These are phyloP conservation scores for Scomber scombrus DNA, from an alignment of 2,113 vertebrate genomes.

Conservation along the genomic window DNA sequence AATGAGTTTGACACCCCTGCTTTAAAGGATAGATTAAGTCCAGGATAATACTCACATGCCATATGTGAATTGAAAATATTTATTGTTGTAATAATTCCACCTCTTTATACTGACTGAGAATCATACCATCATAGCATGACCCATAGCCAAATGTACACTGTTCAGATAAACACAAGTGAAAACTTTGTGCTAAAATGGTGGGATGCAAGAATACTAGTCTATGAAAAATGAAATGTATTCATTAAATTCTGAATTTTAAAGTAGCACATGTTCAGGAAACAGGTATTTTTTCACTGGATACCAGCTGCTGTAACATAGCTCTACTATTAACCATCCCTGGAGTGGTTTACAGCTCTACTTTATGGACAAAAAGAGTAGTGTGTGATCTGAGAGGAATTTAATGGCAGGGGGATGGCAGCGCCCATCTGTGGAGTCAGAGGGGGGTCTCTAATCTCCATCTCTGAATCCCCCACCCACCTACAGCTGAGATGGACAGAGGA, in stretches of 20 bases:
- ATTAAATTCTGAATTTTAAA: neutral
- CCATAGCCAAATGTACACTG: too few relatives aligned
- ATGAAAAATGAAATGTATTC: neutral
- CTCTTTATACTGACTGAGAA: too few relatives aligned
- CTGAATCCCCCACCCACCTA: conserved; percentile 34
- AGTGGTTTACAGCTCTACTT: conserved; percentile 7
- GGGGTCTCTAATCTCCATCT: conserved; percentile 75
- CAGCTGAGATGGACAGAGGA: conserved; percentile 38
- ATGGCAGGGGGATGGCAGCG: conserved; percentile 59
- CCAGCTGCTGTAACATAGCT: neutral
- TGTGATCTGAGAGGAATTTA: conserved; percentile 60
- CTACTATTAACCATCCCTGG: neutral
- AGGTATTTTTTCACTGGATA: neutral
- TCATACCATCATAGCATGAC: too few relatives aligned
- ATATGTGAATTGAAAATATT: too few relatives aligned
- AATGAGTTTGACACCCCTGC: too few relatives aligned
- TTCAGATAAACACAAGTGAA: too few relatives aligned
- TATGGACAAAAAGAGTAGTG: conserved; percentile 30
- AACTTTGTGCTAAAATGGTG: too few relatives aligned
- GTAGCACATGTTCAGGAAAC: neutral
- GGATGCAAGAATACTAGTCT: too few relatives aligned
- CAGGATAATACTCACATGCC: too few relatives aligned
- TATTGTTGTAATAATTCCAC: too few relatives aligned
- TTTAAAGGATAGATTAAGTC: too few relatives aligned
- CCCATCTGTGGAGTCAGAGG: conserved; percentile 74